Percentiles rank a stretch among this genome's conserved stretches.
These are phyloP conservation scores for Drosophila orosa DNA, from an alignment of 1,140 invertebrate genomes.

Conservation along the genomic window DNA sequence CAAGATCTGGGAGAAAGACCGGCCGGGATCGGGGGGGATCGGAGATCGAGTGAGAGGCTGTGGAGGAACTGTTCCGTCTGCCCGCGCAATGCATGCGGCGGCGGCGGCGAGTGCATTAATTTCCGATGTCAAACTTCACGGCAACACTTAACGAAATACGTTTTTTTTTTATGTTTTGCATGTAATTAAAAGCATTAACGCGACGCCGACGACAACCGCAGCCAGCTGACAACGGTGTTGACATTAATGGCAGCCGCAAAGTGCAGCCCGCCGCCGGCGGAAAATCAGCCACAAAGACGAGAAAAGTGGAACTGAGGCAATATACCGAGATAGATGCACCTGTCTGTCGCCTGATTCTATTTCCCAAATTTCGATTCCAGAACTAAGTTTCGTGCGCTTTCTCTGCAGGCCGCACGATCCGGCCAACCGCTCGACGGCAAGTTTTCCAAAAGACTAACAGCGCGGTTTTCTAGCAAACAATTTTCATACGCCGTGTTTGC, in stretches of 20 bases:
- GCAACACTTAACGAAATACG: constrained; percentile 69
- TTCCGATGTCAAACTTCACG: constrained; percentile 75
- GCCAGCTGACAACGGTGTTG: constrained; percentile 54
- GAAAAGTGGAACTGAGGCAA: constrained; percentile 12
- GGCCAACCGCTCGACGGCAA: constrained; percentile 75
- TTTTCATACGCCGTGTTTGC: constrained; percentile 74
- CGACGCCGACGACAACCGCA: constrained; percentile 46
- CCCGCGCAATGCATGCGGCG: constrained; percentile 31
- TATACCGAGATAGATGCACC: constrained; percentile 23
- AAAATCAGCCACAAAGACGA: constrained; percentile 35
- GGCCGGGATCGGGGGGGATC: neutral
- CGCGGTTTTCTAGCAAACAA: constrained; percentile 70
- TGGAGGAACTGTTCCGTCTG: constrained; percentile 34
- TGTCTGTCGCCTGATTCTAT: constrained; percentile 33
- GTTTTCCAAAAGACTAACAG: constrained; percentile 80
- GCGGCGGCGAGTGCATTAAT: constrained; percentile 61
- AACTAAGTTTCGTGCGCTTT: constrained; percentile 2
- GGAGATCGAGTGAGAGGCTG: neutral
- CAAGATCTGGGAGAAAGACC: constrained; percentile 9
- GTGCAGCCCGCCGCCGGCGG: constrained; percentile 49
- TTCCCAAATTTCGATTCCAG: constrained; percentile 20
- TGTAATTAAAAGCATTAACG: constrained; percentile 79
- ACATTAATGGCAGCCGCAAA: constrained; percentile 72
- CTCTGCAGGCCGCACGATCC: constrained; percentile 42
- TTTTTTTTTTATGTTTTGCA: constrained; percentile 70